Base-by-base conservation (phyloP, 2,113 vertebrate species). In the Otocyon megalotis region DNA sequence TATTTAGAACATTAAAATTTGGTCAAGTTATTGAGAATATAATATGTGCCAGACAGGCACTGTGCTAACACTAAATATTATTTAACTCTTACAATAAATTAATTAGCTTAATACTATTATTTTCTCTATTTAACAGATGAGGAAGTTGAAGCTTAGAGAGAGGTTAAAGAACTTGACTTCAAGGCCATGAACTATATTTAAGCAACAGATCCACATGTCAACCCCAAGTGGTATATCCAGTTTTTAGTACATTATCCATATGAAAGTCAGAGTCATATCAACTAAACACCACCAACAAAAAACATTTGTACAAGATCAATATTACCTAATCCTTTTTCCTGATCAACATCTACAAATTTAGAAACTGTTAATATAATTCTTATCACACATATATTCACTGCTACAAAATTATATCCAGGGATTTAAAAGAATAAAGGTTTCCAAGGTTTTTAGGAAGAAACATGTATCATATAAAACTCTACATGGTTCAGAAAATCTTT, bases 1-100 rank as follows among this genome's bases (percentile, higher is more conserved):
- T 99, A 97, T 98, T 90, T 72, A 96, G 35, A 97, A 97, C 10
- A 96, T 88, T 71, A 96, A 90, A 93, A 95, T 77, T 62, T 76
- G 77, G 48, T 48, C 53, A 88, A 58, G 74, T 92, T 82, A 80
- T 2, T 93, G 62, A 90, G 50, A 77, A 16, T 2, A 24, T 88
- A 53, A 32, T 35, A 71, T 43, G 14, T 82, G 19, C 16, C 7
- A 93, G 32, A 22, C 7, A 93, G 43, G 26, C 14, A 90, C 13
- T 92, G 16, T 79, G 74, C 2, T 90, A 93, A 77, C 16, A 20
- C 26, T 63, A 95, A 84, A 48, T 6, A 84, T 53, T 48, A 93
- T 88, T 71, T 92, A 92, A 62, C 53, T 93, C 15, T 79, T 35
- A 93, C 0, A 90, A 80, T 30, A 94, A 77, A 92, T 7, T 6